Percentiles rank a stretch among this genome's conserved stretches.
phyloP scores from a whole-genome alignment of 2,888 invertebrate species.

The Trichacis sp. region DNA sequence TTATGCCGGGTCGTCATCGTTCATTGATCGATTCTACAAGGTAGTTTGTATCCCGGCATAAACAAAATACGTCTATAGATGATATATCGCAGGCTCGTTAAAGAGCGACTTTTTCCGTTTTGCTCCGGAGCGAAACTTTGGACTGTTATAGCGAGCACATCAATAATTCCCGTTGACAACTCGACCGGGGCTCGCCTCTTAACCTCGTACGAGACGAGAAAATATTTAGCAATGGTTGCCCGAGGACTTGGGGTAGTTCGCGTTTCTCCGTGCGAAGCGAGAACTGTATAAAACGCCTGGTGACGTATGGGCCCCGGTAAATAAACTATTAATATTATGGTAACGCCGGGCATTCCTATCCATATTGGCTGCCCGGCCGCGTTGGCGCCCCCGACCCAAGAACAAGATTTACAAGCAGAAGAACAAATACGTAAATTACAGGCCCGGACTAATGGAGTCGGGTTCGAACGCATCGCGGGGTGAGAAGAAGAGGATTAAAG shows the following conservation, averaged over 20 bases:
- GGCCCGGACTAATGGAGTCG: slow-evolving; percentile 59
- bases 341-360: slow-evolving; percentile 69
- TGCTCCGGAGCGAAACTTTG: slow-evolving; percentile 36
- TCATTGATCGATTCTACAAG: slow-evolving; percentile 28
- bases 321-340: slow-evolving; percentile 70
- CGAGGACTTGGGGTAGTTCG: slow-evolving; percentile 42
- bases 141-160: slow-evolving; percentile 56
- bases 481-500: slow-evolving; percentile 10
- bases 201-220: slow-evolving; percentile 58
- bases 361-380: slow-evolving; percentile 63
- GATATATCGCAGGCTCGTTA: slow-evolving; percentile 42
- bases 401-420: slow-evolving; percentile 63
- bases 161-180: slow-evolving; percentile 66
- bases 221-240: slow-evolving; percentile 67
- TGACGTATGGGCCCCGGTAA: slow-evolving; percentile 68
- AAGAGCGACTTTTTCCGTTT: slow-evolving; percentile 37
- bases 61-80: slow-evolving; percentile 16
- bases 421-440: slow-evolving; percentile 69
- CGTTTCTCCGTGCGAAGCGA: slow-evolving; percentile 28
- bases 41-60: not conserved
- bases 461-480: slow-evolving; percentile 36
- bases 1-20: slow-evolving; percentile 12
- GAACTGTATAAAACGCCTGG: slow-evolving; percentile 35
- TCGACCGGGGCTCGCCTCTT: slow-evolving; percentile 47
- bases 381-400: slow-evolving; percentile 56